Evolutionary conservation across 1,140 invertebrate species (phyloP), one percentile per base, ranked within the genome.

Genomic region (Andrena cerasifolii): DNA sequence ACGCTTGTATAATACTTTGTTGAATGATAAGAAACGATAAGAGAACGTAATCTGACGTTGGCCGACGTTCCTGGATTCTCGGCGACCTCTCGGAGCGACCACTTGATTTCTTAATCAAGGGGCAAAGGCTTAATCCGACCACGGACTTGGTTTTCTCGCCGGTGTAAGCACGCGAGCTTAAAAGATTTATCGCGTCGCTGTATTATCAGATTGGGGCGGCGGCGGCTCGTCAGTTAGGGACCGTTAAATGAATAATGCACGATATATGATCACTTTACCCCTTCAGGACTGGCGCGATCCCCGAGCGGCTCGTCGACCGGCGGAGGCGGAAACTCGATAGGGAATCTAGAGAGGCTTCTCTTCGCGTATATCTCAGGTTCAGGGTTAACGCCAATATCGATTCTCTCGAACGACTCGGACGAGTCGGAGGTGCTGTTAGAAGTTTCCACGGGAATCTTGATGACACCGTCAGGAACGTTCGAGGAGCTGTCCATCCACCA

Each of bases 231-330:
- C 75, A 43, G 67, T 71, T 54, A 40, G 58, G 33, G n/a, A 21
- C 51, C 47, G 65, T 66, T 58, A 51, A 71, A 73, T 70, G 43
- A 82, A 83, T 67, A 43, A 62, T 72, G 73, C 53, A 63, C 28
- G 54, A 66, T 78, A 61, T 67, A 78, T 53, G 66, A 82, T 82
- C 62, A 67, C 45, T 68, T 89, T 80, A 95, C 92, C 76, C 95
- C 96, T 93, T 97, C 96, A 2, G 96, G 96, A 91, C 96, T 97
- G 73, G 95, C 95, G 78, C 96, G 94, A 86, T 96, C 96, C n/a
- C 96, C 96, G 26, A 97, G 90, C 0, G 95, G 95, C 80, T 94
- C 93, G 56, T 94, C 93, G 3, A 70, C 58, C 16, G 84, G 82
- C 12, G 88, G 82, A 61, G 80, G 82, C n/a, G 87, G 84, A 87